Base-by-base conservation (phyloP, 2,797 vertebrate genomes). In the Sebastes steindachneri region DNA sequence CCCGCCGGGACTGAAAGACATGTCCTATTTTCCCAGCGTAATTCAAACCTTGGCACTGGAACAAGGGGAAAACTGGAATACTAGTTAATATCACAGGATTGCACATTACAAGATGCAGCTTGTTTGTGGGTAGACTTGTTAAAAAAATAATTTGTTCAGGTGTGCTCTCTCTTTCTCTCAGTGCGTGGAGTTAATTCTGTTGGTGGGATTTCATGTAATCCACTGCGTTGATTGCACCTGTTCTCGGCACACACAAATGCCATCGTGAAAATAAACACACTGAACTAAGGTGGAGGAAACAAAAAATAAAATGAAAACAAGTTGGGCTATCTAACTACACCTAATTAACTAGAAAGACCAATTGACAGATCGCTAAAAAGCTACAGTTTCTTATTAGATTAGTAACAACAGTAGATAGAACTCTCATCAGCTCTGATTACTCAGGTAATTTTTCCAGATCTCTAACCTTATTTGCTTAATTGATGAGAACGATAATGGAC, bases 61-160 rank as follows among this genome's bases (percentile, higher is more conserved):
- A 69, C 58, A 63, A 29, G 10, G 21, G 25, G 12, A 23, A 55
- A 54, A 55, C 10, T 28, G 21, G 19, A 63, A 69, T 26, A 62
- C 1, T 1, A 17, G 29, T 68, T 69, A 35, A 35, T 3, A 28
- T 37, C 23, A 37, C 45, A 28, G 19, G 9, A 37, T 26, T 1
- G 12, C 35, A 62, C 65, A 35, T 71, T 9, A 31, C 31, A 69
- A 37, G 58, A 41, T 77, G 19, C 14, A 69, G 14, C 58, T 41
- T 29, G 66, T 65, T 74, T 55, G 31, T 10, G 3, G 23, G 29
- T 51, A 17, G 65, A 75, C 12, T 58, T 25, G 25, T 62, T 57
- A 45, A 55, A 19, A 51, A 62, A 48, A 14, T 17, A n/a, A 66
- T 60, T n/a, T 63, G 45, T 37, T 68, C 12, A 31, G 58, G 48